These are phyloP conservation scores for Hyles euphorbiae DNA, from an alignment of 1,140 invertebrate genomes.

Conservation along the genomic window DNA sequence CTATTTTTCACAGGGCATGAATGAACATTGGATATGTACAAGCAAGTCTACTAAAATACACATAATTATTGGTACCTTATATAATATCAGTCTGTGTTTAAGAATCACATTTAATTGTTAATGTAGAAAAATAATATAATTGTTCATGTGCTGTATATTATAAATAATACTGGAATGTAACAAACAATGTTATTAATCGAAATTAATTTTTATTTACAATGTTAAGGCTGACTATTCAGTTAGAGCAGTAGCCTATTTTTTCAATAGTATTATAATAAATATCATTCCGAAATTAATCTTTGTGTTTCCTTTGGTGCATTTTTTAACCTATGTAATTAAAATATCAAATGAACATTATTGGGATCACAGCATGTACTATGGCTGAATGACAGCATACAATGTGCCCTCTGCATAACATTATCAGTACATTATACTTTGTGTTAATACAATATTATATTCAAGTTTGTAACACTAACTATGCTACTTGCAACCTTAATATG, in stretches of 20 bases:
- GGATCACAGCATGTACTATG: no score
- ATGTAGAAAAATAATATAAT: slow-evolving; percentile 28
- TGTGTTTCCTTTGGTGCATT: slow-evolving; percentile 18
- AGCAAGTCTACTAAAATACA: slow-evolving; percentile 3
- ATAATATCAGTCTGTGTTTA: slow-evolving; percentile 32
- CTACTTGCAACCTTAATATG: no score
- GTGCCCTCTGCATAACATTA: no score
- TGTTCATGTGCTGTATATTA: slow-evolving; percentile 20
- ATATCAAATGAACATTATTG: no score
- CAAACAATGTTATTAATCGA: slow-evolving; percentile 45
- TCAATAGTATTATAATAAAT: slow-evolving; percentile 54
- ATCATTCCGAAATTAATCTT: slow-evolving; percentile 53
- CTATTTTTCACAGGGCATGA: slow-evolving; percentile 44
- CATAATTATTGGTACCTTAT: slow-evolving; percentile 12
- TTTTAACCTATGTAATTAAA: no score
- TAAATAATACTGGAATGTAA: slow-evolving; percentile 28
- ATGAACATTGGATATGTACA: slow-evolving; percentile 10
- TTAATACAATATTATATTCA: no score
- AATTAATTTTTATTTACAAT: slow-evolving; percentile 40
- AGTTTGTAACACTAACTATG: no score
- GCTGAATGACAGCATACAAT: no score
- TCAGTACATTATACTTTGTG: no score
- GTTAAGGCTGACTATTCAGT: slow-evolving; percentile 20
- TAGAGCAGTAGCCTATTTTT: slow-evolving; percentile 25
- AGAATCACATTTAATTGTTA: slow-evolving; percentile 39